Evolutionary conservation across 2,888 invertebrate genomes (phyloP).

Genomic region (Acleris emargana): DNA sequence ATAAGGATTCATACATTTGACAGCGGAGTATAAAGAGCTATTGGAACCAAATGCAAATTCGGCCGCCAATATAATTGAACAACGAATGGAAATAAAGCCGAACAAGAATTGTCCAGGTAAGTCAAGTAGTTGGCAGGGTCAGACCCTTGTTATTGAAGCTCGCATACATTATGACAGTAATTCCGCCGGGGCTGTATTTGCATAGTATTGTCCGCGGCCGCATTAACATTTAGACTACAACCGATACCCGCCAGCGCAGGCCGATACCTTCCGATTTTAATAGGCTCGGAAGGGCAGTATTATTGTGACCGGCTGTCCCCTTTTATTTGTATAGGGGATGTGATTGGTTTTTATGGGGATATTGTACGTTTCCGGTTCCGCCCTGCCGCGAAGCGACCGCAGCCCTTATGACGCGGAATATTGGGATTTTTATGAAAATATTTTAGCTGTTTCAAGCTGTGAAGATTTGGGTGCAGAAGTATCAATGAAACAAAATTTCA

Average conservation of each 20-base stretch:
- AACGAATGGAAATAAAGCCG: slow-evolving; percentile 23
- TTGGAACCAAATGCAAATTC: slow-evolving; percentile 17
- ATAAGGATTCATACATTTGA: not conserved
- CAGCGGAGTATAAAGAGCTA: not conserved
- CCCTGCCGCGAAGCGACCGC: not conserved
- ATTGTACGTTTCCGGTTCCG: slow-evolving; percentile 27
- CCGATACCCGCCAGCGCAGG: slow-evolving; percentile 49
- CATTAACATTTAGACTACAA: slow-evolving; percentile 73
- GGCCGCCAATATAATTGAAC: slow-evolving; percentile 16
- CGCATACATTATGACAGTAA: slow-evolving; percentile 63
- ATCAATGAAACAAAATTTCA: slow-evolving; percentile 52
- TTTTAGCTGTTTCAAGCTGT: not conserved
- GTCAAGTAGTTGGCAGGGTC: slow-evolving; percentile 18
- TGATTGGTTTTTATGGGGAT: slow-evolving; percentile 34
- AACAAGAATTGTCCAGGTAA: slow-evolving; percentile 29
- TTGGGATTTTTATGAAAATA: no score
- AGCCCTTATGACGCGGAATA: not conserved
- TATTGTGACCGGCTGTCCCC: slow-evolving; percentile 25
- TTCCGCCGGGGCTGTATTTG: slow-evolving; percentile 54
- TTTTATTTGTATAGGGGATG: slow-evolving; percentile 35
- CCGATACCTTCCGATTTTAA: slow-evolving; percentile 46
- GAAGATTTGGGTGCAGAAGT: not conserved
- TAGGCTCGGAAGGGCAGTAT: slow-evolving; percentile 33
- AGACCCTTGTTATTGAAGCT: slow-evolving; percentile 50
- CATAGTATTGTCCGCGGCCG: slow-evolving; percentile 69